Percentiles rank a stretch among this genome's conserved stretches.
Conservation (phyloP, 2,888 invertebrate species). For the Dolomedes plantarius region DNA sequence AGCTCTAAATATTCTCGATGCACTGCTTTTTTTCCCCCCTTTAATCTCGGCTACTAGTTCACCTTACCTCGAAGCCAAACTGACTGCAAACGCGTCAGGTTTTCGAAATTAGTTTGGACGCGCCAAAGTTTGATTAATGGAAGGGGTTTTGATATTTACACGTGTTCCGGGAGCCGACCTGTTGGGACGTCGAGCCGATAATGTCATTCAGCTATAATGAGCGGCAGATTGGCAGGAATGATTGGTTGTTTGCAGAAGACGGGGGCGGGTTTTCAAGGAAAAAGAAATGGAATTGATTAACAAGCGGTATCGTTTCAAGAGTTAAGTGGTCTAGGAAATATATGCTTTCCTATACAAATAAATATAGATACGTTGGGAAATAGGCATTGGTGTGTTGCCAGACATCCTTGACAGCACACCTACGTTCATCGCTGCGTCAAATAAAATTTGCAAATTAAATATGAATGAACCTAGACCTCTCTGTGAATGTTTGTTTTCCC, state of each 20-base stretch:
- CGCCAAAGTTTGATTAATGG: not conserved
- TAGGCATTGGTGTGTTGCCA: not conserved
- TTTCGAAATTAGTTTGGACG: not conserved
- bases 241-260: not conserved
- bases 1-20: too few relatives aligned
- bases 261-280: not conserved
- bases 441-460: too few relatives aligned
- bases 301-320: not conserved
- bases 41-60: not conserved
- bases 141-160: not conserved
- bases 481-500: too few relatives aligned
- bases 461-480: too few relatives aligned
- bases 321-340: not conserved
- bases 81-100: not conserved
- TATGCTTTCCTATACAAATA: too few relatives aligned
- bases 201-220: not conserved
- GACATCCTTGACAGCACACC: slow-evolving; percentile 1
- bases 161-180: not conserved
- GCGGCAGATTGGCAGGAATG: not conserved
- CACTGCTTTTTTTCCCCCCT: too few relatives aligned
- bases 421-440: too few relatives aligned
- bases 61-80: not conserved
- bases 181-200: not conserved
- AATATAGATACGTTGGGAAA: not conserved
- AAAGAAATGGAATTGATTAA: not conserved